These are phyloP conservation scores for Onychostoma macrolepis DNA, from an alignment of 2,113 vertebrate species.

Conservation along the genomic window DNA sequence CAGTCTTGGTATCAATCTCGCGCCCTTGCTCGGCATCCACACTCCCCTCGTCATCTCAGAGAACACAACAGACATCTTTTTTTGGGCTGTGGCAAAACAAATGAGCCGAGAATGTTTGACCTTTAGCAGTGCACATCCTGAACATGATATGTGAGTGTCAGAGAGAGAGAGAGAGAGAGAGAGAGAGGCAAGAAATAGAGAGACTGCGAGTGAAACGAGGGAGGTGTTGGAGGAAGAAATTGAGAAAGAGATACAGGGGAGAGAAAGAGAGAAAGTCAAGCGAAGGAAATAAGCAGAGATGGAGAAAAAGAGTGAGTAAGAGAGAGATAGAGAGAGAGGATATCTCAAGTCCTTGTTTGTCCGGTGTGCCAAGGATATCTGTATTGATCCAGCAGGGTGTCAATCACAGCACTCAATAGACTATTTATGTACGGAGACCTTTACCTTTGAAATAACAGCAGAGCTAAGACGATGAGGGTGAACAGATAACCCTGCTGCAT, in stretches of 20 bases:
- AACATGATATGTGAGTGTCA: conserved; percentile 72
- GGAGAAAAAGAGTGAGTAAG: conserved; percentile 32
- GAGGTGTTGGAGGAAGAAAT: conserved; percentile 4
- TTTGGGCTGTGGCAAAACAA: conserved; percentile 61
- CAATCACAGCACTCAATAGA: conserved; percentile 70
- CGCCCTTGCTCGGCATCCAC: not conserved
- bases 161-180: conserved; percentile 48
- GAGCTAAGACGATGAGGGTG: conserved; percentile 32
- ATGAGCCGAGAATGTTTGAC: conserved; percentile 70
- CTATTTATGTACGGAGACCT: conserved; percentile 63
- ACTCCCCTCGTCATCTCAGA: conserved; percentile 26
- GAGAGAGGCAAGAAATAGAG: not conserved
- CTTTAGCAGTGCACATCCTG: conserved; percentile 69
- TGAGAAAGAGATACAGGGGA: not conserved
- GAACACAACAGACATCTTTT: conserved; percentile 60
- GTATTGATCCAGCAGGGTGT: conserved; percentile 69
- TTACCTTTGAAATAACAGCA: conserved; percentile 64
- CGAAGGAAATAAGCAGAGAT: conserved; percentile 58
- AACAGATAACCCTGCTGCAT: conserved; percentile 52
- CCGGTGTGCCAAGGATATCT: conserved; percentile 65
- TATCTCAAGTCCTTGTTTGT: conserved; percentile 62
- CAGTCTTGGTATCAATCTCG: conserved; percentile 5
- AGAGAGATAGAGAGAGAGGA: conserved; percentile 24
- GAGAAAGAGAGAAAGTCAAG: conserved; percentile 27
- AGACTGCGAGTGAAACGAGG: conserved; percentile 8